Conservation (phyloP, 2,113 vertebrate species). For the Axis porcinus region DNA sequence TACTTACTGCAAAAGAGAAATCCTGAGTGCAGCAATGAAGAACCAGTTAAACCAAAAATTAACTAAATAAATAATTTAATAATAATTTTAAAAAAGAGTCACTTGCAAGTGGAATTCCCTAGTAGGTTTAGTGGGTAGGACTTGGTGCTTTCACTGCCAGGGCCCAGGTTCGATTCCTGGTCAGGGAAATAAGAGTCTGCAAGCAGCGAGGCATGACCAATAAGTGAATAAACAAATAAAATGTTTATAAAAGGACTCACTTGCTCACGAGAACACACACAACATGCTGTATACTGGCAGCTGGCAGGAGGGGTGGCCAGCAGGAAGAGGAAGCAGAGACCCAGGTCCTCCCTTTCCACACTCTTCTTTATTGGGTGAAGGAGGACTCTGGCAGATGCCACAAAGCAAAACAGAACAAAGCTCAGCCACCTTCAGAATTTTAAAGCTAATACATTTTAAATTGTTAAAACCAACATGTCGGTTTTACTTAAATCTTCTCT, state of each 20-base stretch:
- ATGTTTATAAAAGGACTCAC: neutral
- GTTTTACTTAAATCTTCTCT: neutral
- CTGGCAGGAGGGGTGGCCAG: neutral
- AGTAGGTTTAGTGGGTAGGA: neutral
- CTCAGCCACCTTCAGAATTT: neutral
- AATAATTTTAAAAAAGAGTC: neutral
- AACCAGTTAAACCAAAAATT: neutral
- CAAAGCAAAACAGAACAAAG: neutral
- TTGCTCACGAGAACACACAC: neutral
- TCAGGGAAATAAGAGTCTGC: neutral
- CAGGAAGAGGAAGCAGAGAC: neutral
- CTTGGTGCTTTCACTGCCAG: neutral
- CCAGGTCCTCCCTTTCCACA: neutral
- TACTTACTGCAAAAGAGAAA: neutral
- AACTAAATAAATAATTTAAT: neutral
- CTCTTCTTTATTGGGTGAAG: neutral
- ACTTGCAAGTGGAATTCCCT: neutral
- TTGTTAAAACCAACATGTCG: neutral
- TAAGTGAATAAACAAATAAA: neutral
- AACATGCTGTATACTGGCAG: neutral
- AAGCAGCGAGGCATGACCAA: neutral
- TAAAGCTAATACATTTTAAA: neutral
- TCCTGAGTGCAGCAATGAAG: neutral
- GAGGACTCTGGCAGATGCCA: neutral
- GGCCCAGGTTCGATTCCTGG: neutral